A percentile compares a stretch with the other conserved stretches of the same genome.
phyloP scores from a whole-genome alignment of 35 echinoderm and acorn worm species.

The Strongylocentrotus purpuratus region DNA sequence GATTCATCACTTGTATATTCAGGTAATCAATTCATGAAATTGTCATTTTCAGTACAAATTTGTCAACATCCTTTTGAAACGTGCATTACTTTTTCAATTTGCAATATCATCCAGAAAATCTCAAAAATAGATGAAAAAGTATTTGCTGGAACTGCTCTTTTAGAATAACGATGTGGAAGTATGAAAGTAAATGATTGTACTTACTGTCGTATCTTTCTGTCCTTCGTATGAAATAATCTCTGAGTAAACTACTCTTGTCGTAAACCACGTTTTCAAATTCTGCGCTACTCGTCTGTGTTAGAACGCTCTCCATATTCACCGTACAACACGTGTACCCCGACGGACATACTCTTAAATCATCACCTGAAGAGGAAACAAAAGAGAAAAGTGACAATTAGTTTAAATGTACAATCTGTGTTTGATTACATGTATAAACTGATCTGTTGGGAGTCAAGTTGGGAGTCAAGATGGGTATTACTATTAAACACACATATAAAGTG shows the following conservation, averaged over 20 bases:
- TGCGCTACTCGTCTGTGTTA: slow-evolving; percentile 60
- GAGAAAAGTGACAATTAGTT: slow-evolving; percentile 1
- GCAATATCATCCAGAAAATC: too few species aligned
- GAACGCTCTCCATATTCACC: slow-evolving; percentile 72
- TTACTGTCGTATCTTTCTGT: slow-evolving; percentile 91
- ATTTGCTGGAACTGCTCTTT: too few species aligned
- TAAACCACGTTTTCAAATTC: slow-evolving; percentile 84
- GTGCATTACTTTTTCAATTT: too few species aligned
- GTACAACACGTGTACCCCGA: slow-evolving; percentile 83
- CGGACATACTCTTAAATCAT: slow-evolving; percentile 82
- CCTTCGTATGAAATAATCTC: slow-evolving; percentile 86
- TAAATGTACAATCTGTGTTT: neutral
- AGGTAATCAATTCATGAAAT: too few species aligned
- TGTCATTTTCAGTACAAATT: too few species aligned
- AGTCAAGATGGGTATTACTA: too few species aligned
- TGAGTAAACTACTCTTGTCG: slow-evolving; percentile 76
- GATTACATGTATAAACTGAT: neutral
- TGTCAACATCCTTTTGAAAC: too few species aligned
- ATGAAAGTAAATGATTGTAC: slow-evolving; percentile 21
- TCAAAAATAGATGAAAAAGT: too few species aligned
- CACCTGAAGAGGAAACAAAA: slow-evolving; percentile 66
- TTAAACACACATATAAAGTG: too few species aligned
- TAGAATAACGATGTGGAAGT: too few species aligned
- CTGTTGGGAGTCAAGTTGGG: too few species aligned
- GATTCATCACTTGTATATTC: too few species aligned